A percentile compares a stretch with the other conserved stretches of the same genome.
phyloP scores from a whole-genome alignment of 1,140 invertebrate species.

The Hylaeus anthracinus region DNA sequence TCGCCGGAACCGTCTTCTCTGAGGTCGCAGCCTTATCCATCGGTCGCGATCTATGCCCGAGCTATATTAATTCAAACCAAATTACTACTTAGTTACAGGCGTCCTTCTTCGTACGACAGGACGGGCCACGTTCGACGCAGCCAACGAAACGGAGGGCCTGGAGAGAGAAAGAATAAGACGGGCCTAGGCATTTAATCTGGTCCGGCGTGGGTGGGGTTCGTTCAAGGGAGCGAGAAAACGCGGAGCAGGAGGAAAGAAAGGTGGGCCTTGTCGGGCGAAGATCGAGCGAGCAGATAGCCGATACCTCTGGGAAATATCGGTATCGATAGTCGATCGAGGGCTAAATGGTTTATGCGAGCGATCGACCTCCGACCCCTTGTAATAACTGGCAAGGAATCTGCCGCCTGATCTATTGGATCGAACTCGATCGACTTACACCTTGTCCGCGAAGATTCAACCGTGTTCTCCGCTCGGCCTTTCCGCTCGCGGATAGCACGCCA shows the following conservation, averaged over 20 bases:
- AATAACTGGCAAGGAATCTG: slow-evolving; percentile 77
- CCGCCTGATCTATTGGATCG: slow-evolving; percentile 78
- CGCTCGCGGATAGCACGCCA: background rate
- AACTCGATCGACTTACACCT: slow-evolving; percentile 75
- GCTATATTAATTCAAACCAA: slow-evolving; percentile 49
- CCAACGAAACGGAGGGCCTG: background rate
- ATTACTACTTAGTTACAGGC: slow-evolving; percentile 25
- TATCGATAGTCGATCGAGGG: slow-evolving; percentile 75
- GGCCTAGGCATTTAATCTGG: slow-evolving; percentile 70
- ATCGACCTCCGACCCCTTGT: slow-evolving; percentile 75
- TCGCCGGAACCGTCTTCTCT: no score
- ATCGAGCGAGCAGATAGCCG: slow-evolving; percentile 69
- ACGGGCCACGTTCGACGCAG: background rate
- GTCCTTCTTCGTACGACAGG: slow-evolving; percentile 10
- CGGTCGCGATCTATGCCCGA: background rate
- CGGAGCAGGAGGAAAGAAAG: slow-evolving; percentile 39
- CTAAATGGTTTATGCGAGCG: slow-evolving; percentile 78
- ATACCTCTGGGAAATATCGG: slow-evolving; percentile 78
- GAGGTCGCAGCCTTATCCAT: background rate
- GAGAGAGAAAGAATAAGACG: slow-evolving; percentile 18
- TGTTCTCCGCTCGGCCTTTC: slow-evolving; percentile 15
- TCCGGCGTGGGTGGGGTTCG: slow-evolving; percentile 69
- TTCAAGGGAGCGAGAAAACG: slow-evolving; percentile 56
- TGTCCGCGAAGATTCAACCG: slow-evolving; percentile 49
- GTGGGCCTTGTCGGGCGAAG: slow-evolving; percentile 64